Percentiles rank a stretch among this genome's conserved stretches.
These are phyloP conservation scores for Gymnosoma rotundatum DNA, from an alignment of 2,888 invertebrate genomes.

Conservation along the genomic window DNA sequence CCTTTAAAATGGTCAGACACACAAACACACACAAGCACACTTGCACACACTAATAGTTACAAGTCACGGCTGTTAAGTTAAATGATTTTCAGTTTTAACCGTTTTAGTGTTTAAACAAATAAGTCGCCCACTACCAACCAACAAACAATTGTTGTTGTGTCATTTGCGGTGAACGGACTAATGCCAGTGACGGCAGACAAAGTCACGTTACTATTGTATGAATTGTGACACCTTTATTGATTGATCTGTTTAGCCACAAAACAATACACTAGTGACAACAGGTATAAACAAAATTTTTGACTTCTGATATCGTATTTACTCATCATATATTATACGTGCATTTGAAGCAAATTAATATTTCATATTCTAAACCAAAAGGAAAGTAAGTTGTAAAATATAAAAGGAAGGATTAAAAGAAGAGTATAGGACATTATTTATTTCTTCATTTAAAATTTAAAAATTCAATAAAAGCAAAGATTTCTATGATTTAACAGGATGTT, in stretches of 20 bases:
- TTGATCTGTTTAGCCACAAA: conserved; percentile 37
- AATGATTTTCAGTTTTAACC: conserved; percentile 38
- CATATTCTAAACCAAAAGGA: too few relatives aligned
- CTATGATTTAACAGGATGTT: too few relatives aligned
- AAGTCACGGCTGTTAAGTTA: conserved; percentile 37
- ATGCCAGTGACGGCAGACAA: conserved; percentile 68
- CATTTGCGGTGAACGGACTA: conserved; percentile 23
- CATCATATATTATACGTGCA: too few relatives aligned
- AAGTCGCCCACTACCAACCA: conserved; percentile 12
- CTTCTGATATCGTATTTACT: too few relatives aligned
- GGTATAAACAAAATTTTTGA: not conserved
- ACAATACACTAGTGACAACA: not conserved
- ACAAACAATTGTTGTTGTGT: conserved; percentile 12
- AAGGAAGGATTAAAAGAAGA: too few relatives aligned
- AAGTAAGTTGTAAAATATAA: too few relatives aligned
- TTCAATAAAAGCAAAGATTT: too few relatives aligned
- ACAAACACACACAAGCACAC: too few relatives aligned
- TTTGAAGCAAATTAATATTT: too few relatives aligned
- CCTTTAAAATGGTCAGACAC: not conserved
- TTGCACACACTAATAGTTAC: not conserved
- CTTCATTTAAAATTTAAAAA: too few relatives aligned
- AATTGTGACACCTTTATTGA: conserved; percentile 54
- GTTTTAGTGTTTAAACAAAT: conserved; percentile 25
- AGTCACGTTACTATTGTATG: conserved; percentile 75
- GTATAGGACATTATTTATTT: too few relatives aligned